Percentiles rank a stretch among this genome's conserved stretches.
These are phyloP conservation scores for Parnassius glacialis DNA, from an alignment of 2,888 invertebrate species.

Conservation along the genomic window DNA sequence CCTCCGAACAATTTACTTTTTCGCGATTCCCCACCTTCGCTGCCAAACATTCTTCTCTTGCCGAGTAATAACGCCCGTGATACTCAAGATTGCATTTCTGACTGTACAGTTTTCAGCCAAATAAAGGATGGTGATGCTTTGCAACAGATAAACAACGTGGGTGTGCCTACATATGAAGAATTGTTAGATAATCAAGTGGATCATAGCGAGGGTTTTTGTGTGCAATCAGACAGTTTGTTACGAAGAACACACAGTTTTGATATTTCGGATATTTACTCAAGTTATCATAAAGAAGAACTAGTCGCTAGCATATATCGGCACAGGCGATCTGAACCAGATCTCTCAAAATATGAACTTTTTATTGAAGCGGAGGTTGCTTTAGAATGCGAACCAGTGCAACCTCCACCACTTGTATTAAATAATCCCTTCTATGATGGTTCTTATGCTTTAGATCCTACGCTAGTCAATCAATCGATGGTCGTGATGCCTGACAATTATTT, in stretches of 20 bases:
- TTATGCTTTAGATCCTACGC: slow-evolving; percentile 57
- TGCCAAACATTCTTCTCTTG: slow-evolving; percentile 75
- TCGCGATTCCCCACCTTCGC: slow-evolving; percentile 70
- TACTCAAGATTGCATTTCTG: slow-evolving; percentile 39
- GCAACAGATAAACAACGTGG: slow-evolving; percentile 75
- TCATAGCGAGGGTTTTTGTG: slow-evolving; percentile 44
- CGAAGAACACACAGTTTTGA: slow-evolving; percentile 74
- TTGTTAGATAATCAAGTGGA: slow-evolving; percentile 51
- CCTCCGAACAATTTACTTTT: slow-evolving; percentile 77
- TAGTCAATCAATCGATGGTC: slow-evolving; percentile 59
- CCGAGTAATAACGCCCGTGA: slow-evolving; percentile 60
- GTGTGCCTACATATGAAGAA: slow-evolving; percentile 60
- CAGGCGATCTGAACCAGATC: slow-evolving; percentile 71
- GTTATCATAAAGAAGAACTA: slow-evolving; percentile 49
- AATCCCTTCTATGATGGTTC: slow-evolving; percentile 77
- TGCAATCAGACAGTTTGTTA: slow-evolving; percentile 50
- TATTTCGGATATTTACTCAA: slow-evolving; percentile 61
- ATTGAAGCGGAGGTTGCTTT: slow-evolving; percentile 65
- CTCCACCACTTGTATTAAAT: slow-evolving; percentile 68
- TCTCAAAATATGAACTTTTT: slow-evolving; percentile 67
- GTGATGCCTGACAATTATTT: slow-evolving; percentile 74
- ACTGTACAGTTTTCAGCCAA: slow-evolving; percentile 48
- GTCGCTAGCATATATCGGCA: slow-evolving; percentile 49
- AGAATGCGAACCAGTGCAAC: slow-evolving; percentile 55
- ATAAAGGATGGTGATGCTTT: slow-evolving; percentile 60